Evolutionary conservation across 2,888 invertebrate species (phyloP), one percentile per base, ranked within the genome.

Genomic region (Mongoloraphidia duomilia): DNA sequence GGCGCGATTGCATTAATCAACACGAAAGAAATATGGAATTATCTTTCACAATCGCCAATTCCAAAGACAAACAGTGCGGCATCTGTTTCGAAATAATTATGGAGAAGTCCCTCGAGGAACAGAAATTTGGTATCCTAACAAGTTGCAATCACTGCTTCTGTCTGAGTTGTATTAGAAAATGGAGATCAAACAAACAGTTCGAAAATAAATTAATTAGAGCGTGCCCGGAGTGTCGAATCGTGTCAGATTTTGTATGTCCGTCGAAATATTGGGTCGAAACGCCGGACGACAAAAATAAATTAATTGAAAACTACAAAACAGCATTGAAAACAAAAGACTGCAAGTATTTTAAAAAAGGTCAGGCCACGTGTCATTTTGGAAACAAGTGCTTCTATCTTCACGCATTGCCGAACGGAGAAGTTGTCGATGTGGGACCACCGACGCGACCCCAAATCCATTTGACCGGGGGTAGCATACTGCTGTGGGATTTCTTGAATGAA

Each of bases 351-450:
- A 79, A 79, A 55, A 76, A 79, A 65, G 85, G 84, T 2, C 71
- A 72, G 46, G 84, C 84, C 17, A 79, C 77, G 57, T 88, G 88
- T 68, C 87, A 86, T 2, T 89, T 89, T 66, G 85, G 84, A 51
- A 84, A 84, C 65, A 83, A 83, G 61, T 88, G 87, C 61, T 85
- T 87, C 62, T 87, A 87, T 62, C 75, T 77, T 49, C 87, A 87
- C 64, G 81, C 82, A 38, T 68, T 80, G 54, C 79, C 83, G 4
- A 82, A 84, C 64, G 87, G 87, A 8, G 76, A 70, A 50, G 72
- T 70, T 61, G 71, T 77, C 35, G 79, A 80, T 61, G 77, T 80
- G 44, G 81, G 81, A 26, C 74, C 26, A 5, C 26, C 26, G 26
- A 26, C 26, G 26, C 26, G 26, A 26, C 26, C 26, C 5, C 26